phyloP scores from a whole-genome alignment of 2,113 vertebrate genomes.

The Pygathrix nemaeus region DNA sequence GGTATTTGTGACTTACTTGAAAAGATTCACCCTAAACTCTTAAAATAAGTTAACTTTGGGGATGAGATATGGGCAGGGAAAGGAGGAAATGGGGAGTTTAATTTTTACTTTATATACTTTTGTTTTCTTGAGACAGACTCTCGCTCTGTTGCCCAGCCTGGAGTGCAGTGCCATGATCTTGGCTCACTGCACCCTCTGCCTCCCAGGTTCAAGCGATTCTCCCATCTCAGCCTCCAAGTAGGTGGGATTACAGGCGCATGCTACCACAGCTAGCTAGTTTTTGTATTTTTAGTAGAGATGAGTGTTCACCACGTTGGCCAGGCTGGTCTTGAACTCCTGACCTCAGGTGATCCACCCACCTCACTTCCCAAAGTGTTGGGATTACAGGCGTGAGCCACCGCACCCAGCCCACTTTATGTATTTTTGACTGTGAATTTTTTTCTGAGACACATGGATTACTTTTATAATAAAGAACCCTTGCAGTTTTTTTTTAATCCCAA shows the following conservation, averaged over 20 bases:
- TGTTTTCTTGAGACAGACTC: not conserved
- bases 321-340: no score
- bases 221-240: no score
- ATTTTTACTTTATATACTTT: slow-evolving; percentile 13
- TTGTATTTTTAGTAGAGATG: no score
- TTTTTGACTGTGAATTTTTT: not conserved
- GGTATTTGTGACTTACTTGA: not conserved
- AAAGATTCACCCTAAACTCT: not conserved
- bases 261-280: no score
- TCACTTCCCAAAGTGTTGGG: not conserved
- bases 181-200: no score
- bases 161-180: not conserved
- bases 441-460: not conserved
- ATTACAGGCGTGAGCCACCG: not conserved
- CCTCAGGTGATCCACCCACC: no score
- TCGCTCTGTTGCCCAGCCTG: not conserved
- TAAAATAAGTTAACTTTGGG: not conserved
- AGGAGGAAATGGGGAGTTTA: not conserved
- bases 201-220: no score
- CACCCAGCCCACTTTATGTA: not conserved
- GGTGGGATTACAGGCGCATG: no score
- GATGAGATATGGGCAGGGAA: not conserved
- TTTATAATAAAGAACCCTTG: not conserved
- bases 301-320: no score
- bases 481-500: not conserved